These are phyloP conservation scores for Austrofundulus limnaeus DNA, from an alignment of 2,113 vertebrate species.

Conservation along the genomic window DNA sequence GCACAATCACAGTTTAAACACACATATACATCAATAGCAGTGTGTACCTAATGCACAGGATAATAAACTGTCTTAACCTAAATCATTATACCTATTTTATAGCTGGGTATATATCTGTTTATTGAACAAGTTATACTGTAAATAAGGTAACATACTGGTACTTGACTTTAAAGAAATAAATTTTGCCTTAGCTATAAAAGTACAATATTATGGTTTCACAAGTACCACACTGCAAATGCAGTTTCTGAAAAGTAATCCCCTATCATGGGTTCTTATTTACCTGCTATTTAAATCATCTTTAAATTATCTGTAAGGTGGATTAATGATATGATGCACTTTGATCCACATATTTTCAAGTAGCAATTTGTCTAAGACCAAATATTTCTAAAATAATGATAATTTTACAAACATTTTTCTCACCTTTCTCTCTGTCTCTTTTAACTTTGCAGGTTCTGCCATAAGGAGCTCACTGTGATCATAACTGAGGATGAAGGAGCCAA, in stretches of 20 bases:
- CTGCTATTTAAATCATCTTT: too few species aligned
- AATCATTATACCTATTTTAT: background rate
- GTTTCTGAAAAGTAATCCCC: background rate
- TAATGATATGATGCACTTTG: background rate
- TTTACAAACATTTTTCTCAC: conserved; percentile 27
- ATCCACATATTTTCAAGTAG: background rate
- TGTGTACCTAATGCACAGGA: background rate
- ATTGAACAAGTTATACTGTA: background rate
- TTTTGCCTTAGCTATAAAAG: background rate
- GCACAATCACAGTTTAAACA: conserved; percentile 24
- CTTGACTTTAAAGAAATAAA: too few species aligned
- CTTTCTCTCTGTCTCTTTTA: background rate
- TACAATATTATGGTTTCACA: background rate
- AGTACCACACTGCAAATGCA: background rate
- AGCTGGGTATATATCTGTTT: background rate
- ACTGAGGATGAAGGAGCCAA: conserved; percentile 20
- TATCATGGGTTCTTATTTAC: background rate
- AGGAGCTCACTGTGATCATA: background rate
- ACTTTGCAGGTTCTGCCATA: conserved; percentile 3
- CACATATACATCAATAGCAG: conserved; percentile 1
- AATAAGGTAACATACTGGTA: background rate
- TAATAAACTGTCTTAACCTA: background rate
- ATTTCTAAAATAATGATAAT: background rate
- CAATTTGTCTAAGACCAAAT: background rate
- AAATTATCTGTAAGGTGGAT: background rate